Base-by-base conservation (phyloP, 2,797 vertebrate genomes). In the Schizopygopsis malacanthus region DNA sequence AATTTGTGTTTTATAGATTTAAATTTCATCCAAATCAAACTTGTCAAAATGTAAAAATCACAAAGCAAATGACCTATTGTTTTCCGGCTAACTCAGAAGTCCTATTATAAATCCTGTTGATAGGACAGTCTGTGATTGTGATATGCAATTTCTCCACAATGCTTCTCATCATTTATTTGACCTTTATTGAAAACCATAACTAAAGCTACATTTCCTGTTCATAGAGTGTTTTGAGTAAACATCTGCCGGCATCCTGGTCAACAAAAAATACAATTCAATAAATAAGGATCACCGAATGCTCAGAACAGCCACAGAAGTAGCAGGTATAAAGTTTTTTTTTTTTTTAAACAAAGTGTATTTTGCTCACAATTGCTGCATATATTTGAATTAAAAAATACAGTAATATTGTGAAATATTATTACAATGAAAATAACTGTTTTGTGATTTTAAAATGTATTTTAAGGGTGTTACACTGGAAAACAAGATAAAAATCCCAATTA, bases 141-240 rank as follows among this genome's bases (percentile, higher is more conserved):
- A 12, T 20, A 20, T 80, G 41, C n/a, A 65, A 7, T 65, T 78
- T 59, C 73, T 59, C 22, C 52, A n/a, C 37, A 59, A 2, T 59
- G 52, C 13, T 59, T 41, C 76, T 59, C 12, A 13, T 78, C 7
- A 78, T 78, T 78, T 59, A 59, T 78, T 78, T 78, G 50, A 59
- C 54, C 37, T 41, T 59, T 37, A 59, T 10, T 2, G 20, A 78
- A 78, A 20, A 41, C 20, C 1, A 3, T n/a, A 77, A 59, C 52
- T 41, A 59, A 78, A 78, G 76, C 37, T n/a, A 25, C 37, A 59
- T 78, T 78, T 78, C 7, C 33, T 37, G 1, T 59, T 41, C 50
- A 50, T 50, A 39, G 28, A 50, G 45, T 18, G 18, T 52, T 75
- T 28, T 33, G 25, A 2, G 7, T 47, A 47, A 28, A 28, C 1